Conservation (phyloP, 2,797 vertebrate genomes). For the Acrossocheilus fasciatus region DNA sequence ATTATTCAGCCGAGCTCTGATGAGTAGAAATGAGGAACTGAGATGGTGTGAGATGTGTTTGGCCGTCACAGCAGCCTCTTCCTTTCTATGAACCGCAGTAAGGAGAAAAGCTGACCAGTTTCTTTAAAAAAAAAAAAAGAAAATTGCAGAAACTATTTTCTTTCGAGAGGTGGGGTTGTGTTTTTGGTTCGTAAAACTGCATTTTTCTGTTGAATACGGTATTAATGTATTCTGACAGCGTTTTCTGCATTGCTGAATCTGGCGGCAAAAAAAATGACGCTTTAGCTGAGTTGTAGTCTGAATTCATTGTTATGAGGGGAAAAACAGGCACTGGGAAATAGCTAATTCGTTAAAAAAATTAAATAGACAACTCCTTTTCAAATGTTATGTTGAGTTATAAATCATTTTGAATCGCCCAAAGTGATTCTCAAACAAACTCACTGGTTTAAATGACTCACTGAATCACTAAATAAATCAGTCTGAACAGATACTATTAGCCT, state of each 20-base stretch:
- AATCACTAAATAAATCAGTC: neutral
- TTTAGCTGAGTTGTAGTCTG: neutral
- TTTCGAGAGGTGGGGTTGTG: neutral
- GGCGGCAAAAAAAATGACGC: neutral
- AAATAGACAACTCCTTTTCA: neutral
- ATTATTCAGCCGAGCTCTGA: neutral
- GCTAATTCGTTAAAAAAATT: neutral
- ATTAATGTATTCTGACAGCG: neutral
- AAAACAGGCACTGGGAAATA: neutral
- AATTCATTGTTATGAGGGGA: neutral
- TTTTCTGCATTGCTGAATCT: neutral
- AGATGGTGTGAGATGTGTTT: neutral
- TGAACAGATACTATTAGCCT: neutral
- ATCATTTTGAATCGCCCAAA: neutral
- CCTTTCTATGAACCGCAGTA: neutral
- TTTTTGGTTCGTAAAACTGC: neutral
- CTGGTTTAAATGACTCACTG: neutral
- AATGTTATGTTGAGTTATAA: neutral
- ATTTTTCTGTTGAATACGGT: neutral
- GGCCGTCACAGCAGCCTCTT: neutral
- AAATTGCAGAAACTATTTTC: neutral
- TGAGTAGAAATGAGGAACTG: conserved; percentile 28
- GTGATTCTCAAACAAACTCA: neutral
- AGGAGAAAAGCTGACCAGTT: neutral
- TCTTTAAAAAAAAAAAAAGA: neutral